A percentile compares a stretch with the other conserved stretches of the same genome.
phyloP scores from a whole-genome alignment of 2,888 invertebrate genomes.

The Agrilus mali region DNA sequence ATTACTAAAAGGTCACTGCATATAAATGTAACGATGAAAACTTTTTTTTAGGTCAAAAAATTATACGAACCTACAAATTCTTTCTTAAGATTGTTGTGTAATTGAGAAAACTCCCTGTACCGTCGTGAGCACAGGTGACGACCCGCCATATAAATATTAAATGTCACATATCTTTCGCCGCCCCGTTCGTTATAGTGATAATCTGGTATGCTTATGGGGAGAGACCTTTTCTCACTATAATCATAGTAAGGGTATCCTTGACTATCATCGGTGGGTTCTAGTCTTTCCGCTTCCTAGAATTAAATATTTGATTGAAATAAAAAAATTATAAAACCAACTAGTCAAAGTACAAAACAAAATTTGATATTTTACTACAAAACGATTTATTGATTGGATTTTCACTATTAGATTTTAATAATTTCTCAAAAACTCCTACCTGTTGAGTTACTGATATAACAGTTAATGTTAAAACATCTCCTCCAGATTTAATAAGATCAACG shows the following conservation, averaged over 20 bases:
- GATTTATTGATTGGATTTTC: too few species aligned
- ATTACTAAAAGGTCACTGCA: too few species aligned
- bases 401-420: too few species aligned
- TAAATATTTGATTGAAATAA: not conserved
- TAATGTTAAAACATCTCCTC: constrained; percentile 90
- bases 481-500: constrained; percentile 97
- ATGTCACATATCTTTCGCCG: constrained; percentile 86
- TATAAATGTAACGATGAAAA: not conserved
- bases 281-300: constrained; percentile 65
- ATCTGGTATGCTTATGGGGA: constrained; percentile 86
- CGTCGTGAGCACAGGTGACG: constrained; percentile 91
- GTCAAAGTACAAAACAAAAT: too few species aligned
- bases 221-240: constrained; percentile 86
- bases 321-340: constrained; percentile 6
- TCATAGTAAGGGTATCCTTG: constrained; percentile 73
- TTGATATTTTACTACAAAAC: too few species aligned
- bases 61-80: constrained; percentile 66
- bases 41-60: not conserved
- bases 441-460: constrained; percentile 94
- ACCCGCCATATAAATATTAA: constrained; percentile 99
- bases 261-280: constrained; percentile 74
- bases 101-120: constrained; percentile 87
- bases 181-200: constrained; percentile 80
- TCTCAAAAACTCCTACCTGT: constrained; percentile 44
- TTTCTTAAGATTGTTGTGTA: constrained; percentile 79